These are phyloP conservation scores for Hypsibius dujardini DNA, from an alignment of 1,140 invertebrate species.

Conservation along the genomic window DNA sequence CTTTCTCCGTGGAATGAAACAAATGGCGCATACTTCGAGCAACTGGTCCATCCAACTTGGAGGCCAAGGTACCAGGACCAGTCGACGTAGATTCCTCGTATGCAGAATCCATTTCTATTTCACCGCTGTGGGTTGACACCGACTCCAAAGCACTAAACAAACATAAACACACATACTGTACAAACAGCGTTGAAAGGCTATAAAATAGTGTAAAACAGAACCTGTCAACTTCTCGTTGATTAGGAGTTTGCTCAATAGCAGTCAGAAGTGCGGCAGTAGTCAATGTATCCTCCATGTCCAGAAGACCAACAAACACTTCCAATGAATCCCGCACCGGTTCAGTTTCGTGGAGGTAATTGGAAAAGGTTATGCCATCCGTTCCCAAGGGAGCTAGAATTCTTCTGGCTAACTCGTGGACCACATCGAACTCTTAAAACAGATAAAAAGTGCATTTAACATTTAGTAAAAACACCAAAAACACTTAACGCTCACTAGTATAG, in stretches of 20 bases:
- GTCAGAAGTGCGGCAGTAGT: background rate
- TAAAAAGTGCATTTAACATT: background rate
- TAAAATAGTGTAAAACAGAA: too few relatives aligned
- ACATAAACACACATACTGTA: too few relatives aligned
- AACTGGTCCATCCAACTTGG: background rate
- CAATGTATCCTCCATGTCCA: background rate
- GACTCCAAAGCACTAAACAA: background rate
- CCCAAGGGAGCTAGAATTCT: background rate
- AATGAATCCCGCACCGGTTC: background rate
- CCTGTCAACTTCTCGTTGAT: background rate
- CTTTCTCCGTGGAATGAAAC: background rate
- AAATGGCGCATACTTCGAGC: background rate
- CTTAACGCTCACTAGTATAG: background rate
- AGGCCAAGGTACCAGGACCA: background rate
- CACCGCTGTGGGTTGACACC: constrained; percentile 10
- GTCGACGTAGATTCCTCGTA: background rate
- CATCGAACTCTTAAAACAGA: constrained; percentile 10
- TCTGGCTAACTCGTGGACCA: constrained; percentile 2
- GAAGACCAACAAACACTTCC: constrained; percentile 14
- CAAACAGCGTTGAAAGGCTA: too few relatives aligned
- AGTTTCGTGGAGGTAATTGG: constrained; percentile 7
- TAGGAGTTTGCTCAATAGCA: background rate
- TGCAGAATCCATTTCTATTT: background rate
- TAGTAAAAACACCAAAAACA: background rate
- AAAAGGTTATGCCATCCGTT: background rate